phyloP scores from a whole-genome alignment of 2,888 invertebrate genomes.

The Xylota segnis region DNA sequence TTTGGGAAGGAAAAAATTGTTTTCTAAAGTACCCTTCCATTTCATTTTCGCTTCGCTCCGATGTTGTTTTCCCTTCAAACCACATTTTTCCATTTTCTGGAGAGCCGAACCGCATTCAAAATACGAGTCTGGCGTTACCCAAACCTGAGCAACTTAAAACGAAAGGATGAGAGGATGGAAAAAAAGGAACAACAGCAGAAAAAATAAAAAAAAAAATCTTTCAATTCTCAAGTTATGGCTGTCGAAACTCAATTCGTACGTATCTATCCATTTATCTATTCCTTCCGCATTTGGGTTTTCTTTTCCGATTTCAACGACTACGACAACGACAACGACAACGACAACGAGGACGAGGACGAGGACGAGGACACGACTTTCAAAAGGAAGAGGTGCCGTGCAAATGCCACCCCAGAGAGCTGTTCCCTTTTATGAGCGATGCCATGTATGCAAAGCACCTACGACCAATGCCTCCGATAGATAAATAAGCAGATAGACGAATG shows the following conservation, averaged over 20 bases:
- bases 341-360: constrained; percentile 23
- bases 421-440: constrained; percentile 73
- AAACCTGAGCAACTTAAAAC: constrained; percentile 8
- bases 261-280: constrained; percentile 75
- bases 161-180: not conserved
- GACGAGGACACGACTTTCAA: constrained; percentile 8
- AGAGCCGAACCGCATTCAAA: constrained; percentile 52
- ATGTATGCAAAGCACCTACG: constrained; percentile 75
- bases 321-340: constrained; percentile 1
- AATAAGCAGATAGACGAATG: constrained; percentile 70
- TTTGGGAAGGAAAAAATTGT: constrained; percentile 57
- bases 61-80: constrained; percentile 44
- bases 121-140: constrained; percentile 45
- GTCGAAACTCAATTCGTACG: constrained; percentile 73
- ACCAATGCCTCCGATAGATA: constrained; percentile 63
- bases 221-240: constrained; percentile 76
- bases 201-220: constrained; percentile 61
- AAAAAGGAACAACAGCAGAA: not conserved
- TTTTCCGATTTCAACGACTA: constrained; percentile 58
- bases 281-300: constrained; percentile 70
- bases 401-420: constrained; percentile 73
- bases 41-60: constrained; percentile 19
- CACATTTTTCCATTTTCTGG: constrained; percentile 59
- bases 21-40: constrained; percentile 68
- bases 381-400: constrained; percentile 64